phyloP scores from a whole-genome alignment of 1,140 invertebrate genomes.

The Trypoxylus dichotomus region DNA sequence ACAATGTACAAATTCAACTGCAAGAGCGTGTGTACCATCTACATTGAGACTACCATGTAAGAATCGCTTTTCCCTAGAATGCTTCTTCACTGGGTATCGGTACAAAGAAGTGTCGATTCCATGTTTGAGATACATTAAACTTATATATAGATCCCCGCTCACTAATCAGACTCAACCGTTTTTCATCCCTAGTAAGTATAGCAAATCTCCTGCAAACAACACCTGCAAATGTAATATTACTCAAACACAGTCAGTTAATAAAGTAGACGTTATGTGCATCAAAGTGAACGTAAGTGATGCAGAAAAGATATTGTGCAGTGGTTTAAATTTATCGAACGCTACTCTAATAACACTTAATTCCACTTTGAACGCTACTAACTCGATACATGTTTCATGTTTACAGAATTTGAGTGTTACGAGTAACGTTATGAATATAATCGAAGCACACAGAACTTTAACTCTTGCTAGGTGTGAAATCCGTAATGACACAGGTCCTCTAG shows the following conservation, averaged over 20 bases:
- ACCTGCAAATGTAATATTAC: neutral
- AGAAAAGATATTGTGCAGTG: neutral
- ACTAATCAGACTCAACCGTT: neutral
- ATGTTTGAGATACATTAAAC: neutral
- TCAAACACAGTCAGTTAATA: neutral
- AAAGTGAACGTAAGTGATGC: neutral
- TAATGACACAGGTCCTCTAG: neutral
- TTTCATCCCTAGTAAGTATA: neutral
- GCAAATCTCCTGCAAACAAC: neutral
- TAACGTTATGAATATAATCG: neutral
- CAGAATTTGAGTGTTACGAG: neutral
- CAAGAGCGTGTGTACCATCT: neutral
- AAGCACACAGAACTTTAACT: neutral
- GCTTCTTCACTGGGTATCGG: neutral
- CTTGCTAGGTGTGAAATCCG: neutral
- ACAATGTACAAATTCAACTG: neutral
- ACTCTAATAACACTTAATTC: neutral
- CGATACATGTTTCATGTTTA: neutral
- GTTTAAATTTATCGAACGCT: neutral
- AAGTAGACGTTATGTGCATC: neutral
- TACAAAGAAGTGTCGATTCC: neutral
- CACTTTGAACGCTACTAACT: neutral
- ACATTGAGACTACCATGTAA: neutral
- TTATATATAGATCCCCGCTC: neutral
- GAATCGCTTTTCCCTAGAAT: neutral